Conservation (phyloP, 2,797 vertebrate genomes). For the Notamacropus eugenii region DNA sequence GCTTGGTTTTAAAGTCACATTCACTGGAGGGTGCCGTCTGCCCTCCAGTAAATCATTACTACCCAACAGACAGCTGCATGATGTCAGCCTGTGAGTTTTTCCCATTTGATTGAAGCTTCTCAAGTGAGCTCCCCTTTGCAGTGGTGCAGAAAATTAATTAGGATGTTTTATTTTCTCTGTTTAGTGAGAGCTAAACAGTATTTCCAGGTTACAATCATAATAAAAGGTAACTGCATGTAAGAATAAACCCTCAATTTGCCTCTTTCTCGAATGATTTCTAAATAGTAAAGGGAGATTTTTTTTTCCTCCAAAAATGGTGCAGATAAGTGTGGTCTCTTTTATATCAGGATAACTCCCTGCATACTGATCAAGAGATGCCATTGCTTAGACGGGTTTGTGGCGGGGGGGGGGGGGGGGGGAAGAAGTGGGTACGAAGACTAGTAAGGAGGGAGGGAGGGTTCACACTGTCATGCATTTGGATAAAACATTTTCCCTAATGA, state of each 20-base stretch:
- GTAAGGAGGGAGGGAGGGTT: neutral
- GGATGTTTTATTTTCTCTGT: constrained; percentile 27
- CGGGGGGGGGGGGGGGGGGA: accelerated
- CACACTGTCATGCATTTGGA: constrained; percentile 45
- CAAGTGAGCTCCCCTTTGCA: constrained; percentile 48
- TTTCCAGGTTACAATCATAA: constrained; percentile 41
- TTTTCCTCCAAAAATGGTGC: neutral
- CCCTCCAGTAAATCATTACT: constrained; percentile 11
- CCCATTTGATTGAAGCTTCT: constrained; percentile 51
- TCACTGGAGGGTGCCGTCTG: neutral
- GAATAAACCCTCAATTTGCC: constrained; percentile 59
- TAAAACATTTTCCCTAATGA: neutral
- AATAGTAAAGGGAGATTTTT: constrained; percentile 36
- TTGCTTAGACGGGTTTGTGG: constrained; percentile 62
- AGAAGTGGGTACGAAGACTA: neutral
- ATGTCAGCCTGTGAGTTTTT: neutral
- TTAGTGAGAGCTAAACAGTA: constrained; percentile 46
- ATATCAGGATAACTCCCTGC: constrained; percentile 22
- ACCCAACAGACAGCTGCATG: constrained; percentile 17
- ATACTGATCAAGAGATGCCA: constrained; percentile 75
- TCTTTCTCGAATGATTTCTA: constrained; percentile 43
- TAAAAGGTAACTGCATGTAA: constrained; percentile 46
- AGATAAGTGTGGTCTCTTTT: constrained; percentile 47
- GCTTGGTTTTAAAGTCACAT: constrained; percentile 26
- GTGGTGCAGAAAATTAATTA: constrained; percentile 80